These are phyloP conservation scores for Aleadryas rufinucha DNA, from an alignment of 2,113 vertebrate genomes.

Conservation along the genomic window DNA sequence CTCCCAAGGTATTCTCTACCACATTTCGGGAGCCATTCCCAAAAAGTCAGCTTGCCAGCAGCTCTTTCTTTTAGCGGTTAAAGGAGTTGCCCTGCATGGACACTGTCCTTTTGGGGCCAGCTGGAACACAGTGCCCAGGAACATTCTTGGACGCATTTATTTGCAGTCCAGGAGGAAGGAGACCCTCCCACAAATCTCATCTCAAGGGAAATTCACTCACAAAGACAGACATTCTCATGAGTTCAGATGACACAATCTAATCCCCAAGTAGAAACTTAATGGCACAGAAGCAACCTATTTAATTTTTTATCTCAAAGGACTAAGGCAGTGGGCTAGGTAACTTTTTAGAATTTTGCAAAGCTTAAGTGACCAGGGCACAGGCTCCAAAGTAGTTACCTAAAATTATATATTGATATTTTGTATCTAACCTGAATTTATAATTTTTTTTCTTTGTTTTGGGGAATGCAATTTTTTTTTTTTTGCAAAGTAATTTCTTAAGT, in stretches of 20 bases:
- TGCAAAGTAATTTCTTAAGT: not conserved
- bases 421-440: not conserved
- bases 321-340: not conserved
- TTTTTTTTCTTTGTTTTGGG: not conserved
- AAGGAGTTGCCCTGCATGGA: not conserved
- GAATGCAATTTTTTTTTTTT: not conserved
- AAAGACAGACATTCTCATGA: not conserved
- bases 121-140: not conserved
- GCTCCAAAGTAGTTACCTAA: not conserved
- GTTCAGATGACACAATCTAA: not conserved
- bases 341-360: not conserved
- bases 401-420: not conserved
- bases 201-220: not conserved
- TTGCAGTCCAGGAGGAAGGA: not conserved
- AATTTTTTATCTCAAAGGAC: not conserved
- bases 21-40: not conserved
- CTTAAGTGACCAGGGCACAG: not conserved
- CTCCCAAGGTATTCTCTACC: not conserved
- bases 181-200: not conserved
- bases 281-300: not conserved
- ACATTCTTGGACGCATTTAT: not conserved
- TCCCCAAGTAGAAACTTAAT: not conserved
- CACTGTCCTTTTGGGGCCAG: not conserved
- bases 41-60: not conserved
- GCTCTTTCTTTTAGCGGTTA: not conserved